Evolutionary conservation across 2,113 vertebrate genomes (phyloP).

Genomic region (Bubo bubo): DNA sequence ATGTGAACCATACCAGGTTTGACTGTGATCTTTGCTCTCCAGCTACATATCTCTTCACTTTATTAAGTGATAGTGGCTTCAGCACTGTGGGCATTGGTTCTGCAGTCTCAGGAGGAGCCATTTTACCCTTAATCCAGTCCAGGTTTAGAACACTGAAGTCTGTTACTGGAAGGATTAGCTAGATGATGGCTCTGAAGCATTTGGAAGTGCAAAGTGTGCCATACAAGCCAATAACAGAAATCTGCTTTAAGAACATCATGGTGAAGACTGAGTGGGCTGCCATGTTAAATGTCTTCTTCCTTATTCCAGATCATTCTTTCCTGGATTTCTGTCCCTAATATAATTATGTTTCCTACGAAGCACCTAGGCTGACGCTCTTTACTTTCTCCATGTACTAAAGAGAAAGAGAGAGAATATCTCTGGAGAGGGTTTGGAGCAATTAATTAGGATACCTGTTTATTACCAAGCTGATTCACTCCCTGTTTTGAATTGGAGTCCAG

Average conservation of each 20-base stretch:
- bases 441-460: neutral
- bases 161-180: neutral
- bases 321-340: neutral
- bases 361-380: neutral
- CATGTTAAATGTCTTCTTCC: neutral
- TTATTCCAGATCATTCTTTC: neutral
- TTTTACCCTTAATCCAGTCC: neutral
- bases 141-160: neutral
- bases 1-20: neutral
- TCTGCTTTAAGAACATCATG: neutral
- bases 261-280: neutral
- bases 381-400: neutral
- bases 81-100: neutral
- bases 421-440: neutral
- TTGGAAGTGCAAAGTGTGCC: neutral
- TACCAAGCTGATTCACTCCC: neutral
- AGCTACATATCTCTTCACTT: neutral
- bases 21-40: neutral
- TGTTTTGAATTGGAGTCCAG: neutral
- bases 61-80: neutral
- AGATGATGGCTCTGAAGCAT: neutral
- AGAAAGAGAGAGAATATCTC: neutral
- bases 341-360: neutral
- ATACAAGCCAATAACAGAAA: neutral
- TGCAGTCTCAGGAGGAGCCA: neutral